A percentile compares a stretch with the other conserved stretches of the same genome.
Conservation (phyloP, 1,140 invertebrate genomes). For the Caenorhabditis tropicalis region DNA sequence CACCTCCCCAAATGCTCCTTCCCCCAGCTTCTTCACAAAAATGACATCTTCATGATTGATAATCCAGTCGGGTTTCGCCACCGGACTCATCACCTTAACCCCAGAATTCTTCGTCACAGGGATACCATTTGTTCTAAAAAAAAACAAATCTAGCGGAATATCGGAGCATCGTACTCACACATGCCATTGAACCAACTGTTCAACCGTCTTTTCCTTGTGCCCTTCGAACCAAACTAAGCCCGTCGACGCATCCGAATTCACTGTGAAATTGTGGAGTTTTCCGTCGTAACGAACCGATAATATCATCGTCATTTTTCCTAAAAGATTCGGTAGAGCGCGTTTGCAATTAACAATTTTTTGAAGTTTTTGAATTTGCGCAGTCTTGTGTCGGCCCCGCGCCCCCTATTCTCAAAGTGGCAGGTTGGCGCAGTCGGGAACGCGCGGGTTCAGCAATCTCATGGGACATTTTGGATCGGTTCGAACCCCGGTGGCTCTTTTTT, state of each 20-base stretch:
- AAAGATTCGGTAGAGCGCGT: neutral
- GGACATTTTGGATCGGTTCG: no score
- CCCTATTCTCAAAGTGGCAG: no score
- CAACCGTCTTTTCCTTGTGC: slow-evolving; percentile 52
- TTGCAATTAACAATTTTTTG: neutral
- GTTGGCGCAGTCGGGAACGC: no score
- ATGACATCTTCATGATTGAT: slow-evolving; percentile 59
- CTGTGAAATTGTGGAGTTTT: slow-evolving; percentile 52
- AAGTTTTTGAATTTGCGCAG: neutral
- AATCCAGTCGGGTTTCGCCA: slow-evolving; percentile 60
- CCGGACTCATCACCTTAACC: slow-evolving; percentile 17
- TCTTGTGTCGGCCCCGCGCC: no score
- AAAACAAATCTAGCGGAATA: neutral
- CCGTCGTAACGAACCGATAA: slow-evolving; percentile 53
- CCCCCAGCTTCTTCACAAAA: slow-evolving; percentile 59
- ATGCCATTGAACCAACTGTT: slow-evolving; percentile 52
- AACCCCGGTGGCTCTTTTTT: no score
- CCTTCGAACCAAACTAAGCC: slow-evolving; percentile 53
- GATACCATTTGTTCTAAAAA: neutral
- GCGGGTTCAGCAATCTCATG: no score
- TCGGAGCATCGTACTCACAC: neutral
- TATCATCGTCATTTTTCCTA: slow-evolving; percentile 53
- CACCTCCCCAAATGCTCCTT: slow-evolving; percentile 60
- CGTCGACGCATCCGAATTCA: slow-evolving; percentile 42
- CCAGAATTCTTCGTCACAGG: slow-evolving; percentile 12